Base-by-base conservation (phyloP, 2,113 vertebrate genomes). In the Limanda limanda region DNA sequence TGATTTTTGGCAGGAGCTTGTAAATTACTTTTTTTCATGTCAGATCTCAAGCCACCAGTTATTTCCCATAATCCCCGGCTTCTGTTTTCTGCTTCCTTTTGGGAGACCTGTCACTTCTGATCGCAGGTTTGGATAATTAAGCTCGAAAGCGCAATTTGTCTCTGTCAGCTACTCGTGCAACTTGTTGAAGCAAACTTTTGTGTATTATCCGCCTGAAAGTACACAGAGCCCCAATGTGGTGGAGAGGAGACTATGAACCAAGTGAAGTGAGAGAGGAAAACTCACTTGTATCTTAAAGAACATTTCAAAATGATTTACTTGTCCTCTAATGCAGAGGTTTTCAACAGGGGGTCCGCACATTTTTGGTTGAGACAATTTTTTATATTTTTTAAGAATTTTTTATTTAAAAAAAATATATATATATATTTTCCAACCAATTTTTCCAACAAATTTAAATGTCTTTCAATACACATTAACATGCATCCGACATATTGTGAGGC, bases 161-260 rank as follows among this genome's bases (percentile, higher is more conserved):
- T 69, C 73, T 76, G 76, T 71, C 68, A 57, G 61, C 59, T 60
- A 59, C 71, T 76, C 68, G 63, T 6, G 17, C 17, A 51, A 18
- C 25, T 40, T 51, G 51, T 42, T 47, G 51, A 17, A 27, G 61
- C 68, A 2, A 61, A 78, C 15, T 4, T 64, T 48, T 71, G n/a
- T 48, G 62, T 37, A 74, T 7, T 4, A 62, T 55, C 13, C 13
- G 31, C 47, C 37, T 52, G 14, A 3, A 42, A 6, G 24, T 15
- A 51, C 40, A 5, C 23, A 35, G 37, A 31, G 31, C 31, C 31
- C 31, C 31, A 31, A 31, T 31, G 31, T 31, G 31, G 31, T 31
- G 6, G 31, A 31, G 31, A 51, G 47, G 47, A 47, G 2, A 47
- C 45, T 14, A 17, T 47, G 14, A 51, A 8, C 47, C 17, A 51